phyloP scores from a whole-genome alignment of 2,113 vertebrate genomes.

The Strix aluco region DNA sequence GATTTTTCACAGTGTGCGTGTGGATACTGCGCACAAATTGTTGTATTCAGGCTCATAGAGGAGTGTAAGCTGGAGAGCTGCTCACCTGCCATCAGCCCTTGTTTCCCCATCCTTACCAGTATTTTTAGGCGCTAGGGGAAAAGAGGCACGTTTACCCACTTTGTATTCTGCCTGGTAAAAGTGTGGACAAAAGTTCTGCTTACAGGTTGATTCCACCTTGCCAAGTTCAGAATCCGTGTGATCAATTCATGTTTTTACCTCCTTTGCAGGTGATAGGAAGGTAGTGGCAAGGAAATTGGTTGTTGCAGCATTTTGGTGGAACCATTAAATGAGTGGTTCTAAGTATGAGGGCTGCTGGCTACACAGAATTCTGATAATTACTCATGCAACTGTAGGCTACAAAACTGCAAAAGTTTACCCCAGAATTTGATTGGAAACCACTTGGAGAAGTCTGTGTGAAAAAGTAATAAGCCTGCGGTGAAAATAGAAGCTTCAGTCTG shows the following conservation, averaged over 20 bases:
- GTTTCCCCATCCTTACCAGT: fast-evolving
- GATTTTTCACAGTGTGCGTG: fast-evolving
- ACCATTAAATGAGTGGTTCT: neutral
- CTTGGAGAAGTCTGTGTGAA: neutral
- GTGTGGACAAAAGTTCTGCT: neutral
- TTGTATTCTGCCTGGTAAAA: neutral
- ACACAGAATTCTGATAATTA: neutral
- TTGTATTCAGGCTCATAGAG: fast-evolving
- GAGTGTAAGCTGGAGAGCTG: neutral
- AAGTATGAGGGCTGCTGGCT: neutral
- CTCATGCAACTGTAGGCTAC: neutral
- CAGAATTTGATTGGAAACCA: neutral
- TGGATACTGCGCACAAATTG: fast-evolving
- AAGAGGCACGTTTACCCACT: fast-evolving
- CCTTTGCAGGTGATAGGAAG: too few species aligned
- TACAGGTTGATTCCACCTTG: too few species aligned
- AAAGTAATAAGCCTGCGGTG: neutral
- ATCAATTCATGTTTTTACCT: fast-evolving
- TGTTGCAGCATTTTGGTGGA: neutral
- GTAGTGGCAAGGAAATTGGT: neutral
- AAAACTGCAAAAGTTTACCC: neutral
- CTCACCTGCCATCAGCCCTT: fast-evolving
- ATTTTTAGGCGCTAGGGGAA: fast-evolving
- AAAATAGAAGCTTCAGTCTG: neutral
- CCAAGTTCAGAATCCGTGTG: neutral